phyloP scores from a whole-genome alignment of 1,140 invertebrate genomes.

The Bombus waltoni region DNA sequence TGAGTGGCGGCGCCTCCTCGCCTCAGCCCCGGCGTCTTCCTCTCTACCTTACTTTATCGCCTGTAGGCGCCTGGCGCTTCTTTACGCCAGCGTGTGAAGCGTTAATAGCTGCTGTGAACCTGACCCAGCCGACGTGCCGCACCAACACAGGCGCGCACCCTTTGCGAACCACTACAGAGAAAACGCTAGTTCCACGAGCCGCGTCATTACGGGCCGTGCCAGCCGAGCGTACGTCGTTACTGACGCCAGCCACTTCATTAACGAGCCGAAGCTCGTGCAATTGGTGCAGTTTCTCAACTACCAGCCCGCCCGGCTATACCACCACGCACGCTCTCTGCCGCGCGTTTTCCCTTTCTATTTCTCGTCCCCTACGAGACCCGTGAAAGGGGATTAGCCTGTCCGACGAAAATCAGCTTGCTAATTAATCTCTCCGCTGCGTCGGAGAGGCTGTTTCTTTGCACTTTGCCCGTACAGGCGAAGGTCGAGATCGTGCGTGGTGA shows the following conservation, averaged over 20 bases:
- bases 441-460: too few species aligned
- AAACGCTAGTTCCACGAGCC: background rate
- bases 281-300: background rate
- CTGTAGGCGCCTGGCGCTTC: constrained; percentile 69
- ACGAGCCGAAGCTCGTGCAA: constrained; percentile 13
- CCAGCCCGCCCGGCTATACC: background rate
- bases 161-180: background rate
- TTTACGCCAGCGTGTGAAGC: constrained; percentile 66
- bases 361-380: background rate
- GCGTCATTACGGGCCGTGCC: constrained; percentile 16
- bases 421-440: background rate
- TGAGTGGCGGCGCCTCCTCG: background rate
- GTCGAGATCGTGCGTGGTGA: background rate
- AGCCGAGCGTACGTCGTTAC: constrained; percentile 10
- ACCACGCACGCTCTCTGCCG: background rate
- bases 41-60: constrained; percentile 69
- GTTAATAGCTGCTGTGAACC: constrained; percentile 76
- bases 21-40: constrained; percentile 7
- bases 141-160: constrained; percentile 29
- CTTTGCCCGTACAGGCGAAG: background rate
- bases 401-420: background rate
- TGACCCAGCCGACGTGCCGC: constrained; percentile 58
- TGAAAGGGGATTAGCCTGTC: background rate
- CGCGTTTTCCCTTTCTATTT: background rate
- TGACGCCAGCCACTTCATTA: constrained; percentile 34